Evolutionary conservation across 2,113 vertebrate genomes (phyloP).

Genomic region (Pelusios castaneus): DNA sequence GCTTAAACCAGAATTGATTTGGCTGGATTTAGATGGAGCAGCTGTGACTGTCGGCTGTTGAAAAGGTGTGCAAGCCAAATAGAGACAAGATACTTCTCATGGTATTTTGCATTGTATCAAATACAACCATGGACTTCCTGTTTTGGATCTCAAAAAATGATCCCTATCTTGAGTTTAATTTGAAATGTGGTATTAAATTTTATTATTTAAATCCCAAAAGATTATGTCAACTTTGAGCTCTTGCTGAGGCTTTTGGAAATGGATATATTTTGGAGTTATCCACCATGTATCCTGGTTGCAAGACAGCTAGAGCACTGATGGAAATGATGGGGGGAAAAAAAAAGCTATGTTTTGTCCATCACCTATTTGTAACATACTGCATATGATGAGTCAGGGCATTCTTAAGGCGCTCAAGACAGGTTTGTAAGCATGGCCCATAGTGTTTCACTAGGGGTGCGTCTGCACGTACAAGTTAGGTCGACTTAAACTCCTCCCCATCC

Average conservation of each 20-base stretch:
- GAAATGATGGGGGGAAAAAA: not conserved
- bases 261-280: not conserved
- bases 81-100: not conserved
- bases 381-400: not conserved
- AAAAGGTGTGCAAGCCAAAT: slow-evolving; percentile 26
- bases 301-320: not conserved
- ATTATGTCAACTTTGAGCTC: not conserved
- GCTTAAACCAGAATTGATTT: slow-evolving; percentile 57
- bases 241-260: not conserved
- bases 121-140: not conserved
- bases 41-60: not conserved
- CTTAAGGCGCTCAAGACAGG: not conserved
- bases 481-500: no score
- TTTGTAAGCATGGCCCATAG: not conserved
- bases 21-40: slow-evolving; percentile 16
- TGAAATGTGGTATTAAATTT: not conserved
- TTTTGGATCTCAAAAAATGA: slow-evolving; percentile 3
- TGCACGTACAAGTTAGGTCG: no score
- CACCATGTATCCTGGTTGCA: not conserved
- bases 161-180: not conserved
- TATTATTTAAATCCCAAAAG: not conserved
- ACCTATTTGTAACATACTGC: not conserved
- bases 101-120: not conserved
- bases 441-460: not conserved
- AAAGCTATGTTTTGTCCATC: not conserved